Conservation (phyloP, 2,113 vertebrate species). For the Ornithorhynchus anatinus region DNA sequence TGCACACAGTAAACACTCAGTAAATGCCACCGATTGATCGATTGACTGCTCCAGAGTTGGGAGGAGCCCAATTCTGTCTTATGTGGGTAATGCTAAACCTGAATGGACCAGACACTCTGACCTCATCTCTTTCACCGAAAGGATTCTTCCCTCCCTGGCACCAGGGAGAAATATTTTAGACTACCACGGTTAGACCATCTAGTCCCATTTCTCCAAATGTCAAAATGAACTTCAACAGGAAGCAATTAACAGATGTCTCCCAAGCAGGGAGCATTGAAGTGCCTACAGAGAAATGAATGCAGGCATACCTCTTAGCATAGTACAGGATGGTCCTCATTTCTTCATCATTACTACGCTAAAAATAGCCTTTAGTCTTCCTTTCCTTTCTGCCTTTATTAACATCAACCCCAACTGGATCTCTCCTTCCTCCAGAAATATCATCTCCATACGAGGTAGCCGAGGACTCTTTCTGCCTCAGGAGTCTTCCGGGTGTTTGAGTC, state of each 20-base stretch:
- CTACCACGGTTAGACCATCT: conserved; percentile 10
- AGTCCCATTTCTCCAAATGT: conserved; percentile 47
- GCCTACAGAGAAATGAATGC: neutral
- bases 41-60: no score
- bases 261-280: conserved; percentile 43
- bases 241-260: conserved; percentile 56
- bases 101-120: neutral
- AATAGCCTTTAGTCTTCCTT: conserved; percentile 25
- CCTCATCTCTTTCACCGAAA: neutral
- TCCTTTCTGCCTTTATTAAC: conserved; percentile 44
- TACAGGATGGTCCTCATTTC: conserved; percentile 36
- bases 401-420: conserved; percentile 37
- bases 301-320: conserved; percentile 25
- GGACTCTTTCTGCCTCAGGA: neutral
- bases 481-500: neutral
- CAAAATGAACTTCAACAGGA: conserved; percentile 48
- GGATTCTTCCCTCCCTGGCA: neutral
- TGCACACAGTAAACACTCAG: no score
- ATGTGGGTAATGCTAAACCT: neutral
- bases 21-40: no score
- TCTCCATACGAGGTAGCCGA: conserved; percentile 33
- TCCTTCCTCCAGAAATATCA: conserved; percentile 27
- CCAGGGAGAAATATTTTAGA: conserved; percentile 18
- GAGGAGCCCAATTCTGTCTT: no score
- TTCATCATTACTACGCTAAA: conserved; percentile 47